Percentiles rank a stretch among this genome's conserved stretches.
phyloP scores from a whole-genome alignment of 64 coral and sea anemone genomes.

The Exaiptasia diaphana region DNA sequence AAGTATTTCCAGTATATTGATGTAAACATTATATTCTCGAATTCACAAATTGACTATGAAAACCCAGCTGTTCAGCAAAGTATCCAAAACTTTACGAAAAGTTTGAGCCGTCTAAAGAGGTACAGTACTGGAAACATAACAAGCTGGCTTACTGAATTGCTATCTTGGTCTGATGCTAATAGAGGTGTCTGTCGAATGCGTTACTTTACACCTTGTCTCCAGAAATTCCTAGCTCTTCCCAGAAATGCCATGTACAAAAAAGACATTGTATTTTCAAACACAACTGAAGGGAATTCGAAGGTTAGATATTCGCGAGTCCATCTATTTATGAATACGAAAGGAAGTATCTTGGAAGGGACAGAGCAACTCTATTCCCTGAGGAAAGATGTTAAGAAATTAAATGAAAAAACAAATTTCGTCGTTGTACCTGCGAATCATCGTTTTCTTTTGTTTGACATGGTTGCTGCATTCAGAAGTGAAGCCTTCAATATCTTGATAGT shows the following conservation, averaged over 20 bases:
- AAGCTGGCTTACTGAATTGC: slow-evolving; percentile 39
- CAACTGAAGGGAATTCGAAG: not conserved
- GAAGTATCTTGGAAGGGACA: not conserved
- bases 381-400: slow-evolving; percentile 10
- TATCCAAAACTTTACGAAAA: not conserved
- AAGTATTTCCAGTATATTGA: slow-evolving; percentile 47
- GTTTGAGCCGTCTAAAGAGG: slow-evolving; percentile 2
- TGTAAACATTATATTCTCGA: slow-evolving; percentile 37
- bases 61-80: slow-evolving; percentile 3
- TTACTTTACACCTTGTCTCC: slow-evolving; percentile 35
- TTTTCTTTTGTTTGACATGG: slow-evolving; percentile 39
- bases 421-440: not conserved
- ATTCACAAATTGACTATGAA: not conserved
- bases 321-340: slow-evolving; percentile 8
- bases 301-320: slow-evolving; percentile 18
- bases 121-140: slow-evolving; percentile 16
- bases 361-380: not conserved
- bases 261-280: slow-evolving; percentile 32
- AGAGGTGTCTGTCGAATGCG: not conserved
- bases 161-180: slow-evolving; percentile 37
- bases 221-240: slow-evolving; percentile 28
- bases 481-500: slow-evolving; percentile 18
- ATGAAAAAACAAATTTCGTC: not conserved
- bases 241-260: not conserved
- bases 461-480: slow-evolving; percentile 9